These are phyloP conservation scores for Alouatta caraya DNA, from an alignment of 2,797 vertebrate species.

Conservation along the genomic window DNA sequence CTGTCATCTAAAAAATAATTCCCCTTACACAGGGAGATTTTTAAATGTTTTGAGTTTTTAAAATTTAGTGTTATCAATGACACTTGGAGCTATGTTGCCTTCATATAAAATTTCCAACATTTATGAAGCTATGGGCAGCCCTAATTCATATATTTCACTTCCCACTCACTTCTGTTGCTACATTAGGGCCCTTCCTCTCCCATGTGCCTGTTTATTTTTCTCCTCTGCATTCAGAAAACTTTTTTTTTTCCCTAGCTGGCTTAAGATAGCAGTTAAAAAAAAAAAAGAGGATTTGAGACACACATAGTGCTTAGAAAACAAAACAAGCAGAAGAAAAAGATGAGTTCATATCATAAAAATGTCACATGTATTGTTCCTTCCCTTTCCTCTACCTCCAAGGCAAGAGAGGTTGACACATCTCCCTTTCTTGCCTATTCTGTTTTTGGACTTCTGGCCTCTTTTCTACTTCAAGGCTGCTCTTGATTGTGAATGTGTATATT, in stretches of 20 bases:
- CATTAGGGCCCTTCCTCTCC: neutral
- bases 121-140: neutral
- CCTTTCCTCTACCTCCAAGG: neutral
- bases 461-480: neutral
- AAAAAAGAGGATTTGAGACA: neutral
- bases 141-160: neutral
- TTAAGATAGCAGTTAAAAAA: neutral
- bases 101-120: neutral
- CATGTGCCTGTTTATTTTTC: neutral
- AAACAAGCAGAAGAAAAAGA: neutral
- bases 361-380: neutral
- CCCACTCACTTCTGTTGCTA: neutral
- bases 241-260: neutral
- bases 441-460: neutral
- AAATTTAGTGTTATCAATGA: conserved; percentile 40
- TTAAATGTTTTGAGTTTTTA: neutral
- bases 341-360: neutral
- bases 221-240: neutral
- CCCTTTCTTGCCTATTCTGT: neutral
- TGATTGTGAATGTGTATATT: neutral
- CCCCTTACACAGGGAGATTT: conserved; percentile 22
- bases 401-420: neutral
- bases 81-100: conserved; percentile 12
- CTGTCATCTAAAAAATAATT: conserved; percentile 47
- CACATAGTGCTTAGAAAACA: neutral